Conservation (phyloP, 2,888 invertebrate genomes). For the Hanleya hanleyi region DNA sequence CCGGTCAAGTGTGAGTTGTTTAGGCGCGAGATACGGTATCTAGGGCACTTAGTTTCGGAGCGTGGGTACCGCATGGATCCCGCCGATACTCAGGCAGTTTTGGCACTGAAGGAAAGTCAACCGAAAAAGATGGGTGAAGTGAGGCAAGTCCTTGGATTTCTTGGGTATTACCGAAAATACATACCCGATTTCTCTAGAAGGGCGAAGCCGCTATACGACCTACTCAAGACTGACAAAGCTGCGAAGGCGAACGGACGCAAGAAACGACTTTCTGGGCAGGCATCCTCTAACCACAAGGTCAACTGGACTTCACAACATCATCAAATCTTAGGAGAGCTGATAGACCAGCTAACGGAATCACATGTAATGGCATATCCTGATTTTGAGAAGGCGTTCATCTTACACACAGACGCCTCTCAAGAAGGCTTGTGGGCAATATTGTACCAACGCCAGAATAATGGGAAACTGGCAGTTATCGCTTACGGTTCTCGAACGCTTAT, state of each 20-base stretch:
- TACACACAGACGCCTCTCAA: slow-evolving; percentile 21
- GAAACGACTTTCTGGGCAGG: not conserved
- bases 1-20: not conserved
- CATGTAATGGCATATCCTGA: too few relatives aligned
- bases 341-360: not conserved
- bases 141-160: slow-evolving; percentile 5
- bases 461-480: slow-evolving; percentile 13
- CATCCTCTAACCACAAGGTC: not conserved
- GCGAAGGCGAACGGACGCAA: not conserved
- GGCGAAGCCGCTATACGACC: not conserved
- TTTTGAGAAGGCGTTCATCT: slow-evolving; percentile 9
- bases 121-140: slow-evolving; percentile 1
- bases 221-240: not conserved
- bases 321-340: not conserved
- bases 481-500: slow-evolving; percentile 23
- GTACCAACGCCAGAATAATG: slow-evolving; percentile 11
- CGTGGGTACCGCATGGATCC: slow-evolving; percentile 12
- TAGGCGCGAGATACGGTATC: not conserved
- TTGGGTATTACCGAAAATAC: not conserved
- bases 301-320: slow-evolving; percentile 18
- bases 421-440: slow-evolving; percentile 18
- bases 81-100: not conserved
- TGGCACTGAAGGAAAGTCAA: not conserved
- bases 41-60: not conserved
- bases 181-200: not conserved